phyloP scores from a whole-genome alignment of 2,797 vertebrate species.

The Cyclura pinguis region DNA sequence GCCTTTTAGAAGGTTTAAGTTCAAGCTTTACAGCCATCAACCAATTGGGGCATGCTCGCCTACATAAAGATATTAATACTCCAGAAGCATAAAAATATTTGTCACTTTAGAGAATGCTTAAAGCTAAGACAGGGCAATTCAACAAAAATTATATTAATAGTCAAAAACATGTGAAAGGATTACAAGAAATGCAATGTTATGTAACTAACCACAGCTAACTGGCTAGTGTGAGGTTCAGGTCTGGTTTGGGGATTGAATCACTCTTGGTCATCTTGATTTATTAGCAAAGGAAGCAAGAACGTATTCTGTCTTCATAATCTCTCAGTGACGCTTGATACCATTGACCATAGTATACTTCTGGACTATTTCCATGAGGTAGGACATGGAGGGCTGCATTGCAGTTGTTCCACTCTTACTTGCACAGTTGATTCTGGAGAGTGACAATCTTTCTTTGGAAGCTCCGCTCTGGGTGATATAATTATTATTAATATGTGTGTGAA shows the following conservation, averaged over 20 bases:
- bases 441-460: no score
- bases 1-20: conserved; percentile 64
- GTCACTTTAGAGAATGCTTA: conserved; percentile 63
- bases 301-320: neutral
- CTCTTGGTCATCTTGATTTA: neutral
- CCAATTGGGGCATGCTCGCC: conserved; percentile 63
- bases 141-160: conserved; percentile 58
- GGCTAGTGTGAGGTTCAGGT: neutral
- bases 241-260: neutral
- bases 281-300: neutral
- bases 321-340: neutral
- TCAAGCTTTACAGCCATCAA: conserved; percentile 68
- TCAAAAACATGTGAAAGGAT: conserved; percentile 51
- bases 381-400: neutral
- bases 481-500: neutral
- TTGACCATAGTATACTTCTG: neutral
- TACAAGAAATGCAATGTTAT: neutral
- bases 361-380: neutral
- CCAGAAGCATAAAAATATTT: conserved; percentile 70
- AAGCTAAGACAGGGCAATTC: conserved; percentile 51
- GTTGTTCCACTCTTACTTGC: neutral
- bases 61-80: conserved; percentile 64
- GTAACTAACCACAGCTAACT: neutral
- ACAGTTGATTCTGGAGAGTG: neutral
- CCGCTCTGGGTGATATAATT: no score